Evolutionary conservation across 2,888 invertebrate genomes (phyloP), one percentile per base, ranked within the genome.

Genomic region (Hyppa rectilinea): DNA sequence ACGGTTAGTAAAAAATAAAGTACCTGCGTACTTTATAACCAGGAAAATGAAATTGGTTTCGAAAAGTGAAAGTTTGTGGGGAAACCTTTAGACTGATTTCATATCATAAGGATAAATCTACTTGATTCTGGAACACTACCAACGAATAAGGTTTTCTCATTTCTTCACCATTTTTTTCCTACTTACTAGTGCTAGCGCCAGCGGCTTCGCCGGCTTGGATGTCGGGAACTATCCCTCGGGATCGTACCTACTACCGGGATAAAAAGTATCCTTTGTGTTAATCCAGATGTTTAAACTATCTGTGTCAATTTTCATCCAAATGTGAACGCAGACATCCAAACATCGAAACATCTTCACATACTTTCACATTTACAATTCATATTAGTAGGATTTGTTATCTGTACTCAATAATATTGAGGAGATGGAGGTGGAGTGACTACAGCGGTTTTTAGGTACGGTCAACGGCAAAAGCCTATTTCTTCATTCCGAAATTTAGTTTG

Each of bases 21-120:
- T 40, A 40, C 1, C 6, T 31, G 49, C 6, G 31, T 52, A 36
- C 38, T 76, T 61, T 43, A 4, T 14, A 49, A 75, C 14, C 36
- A 67, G 61, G 34, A 55, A 71, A 71, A 56, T 58, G 49, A 47
- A 34, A 49, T n/a, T 29, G n/a, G 7, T 36, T 29, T 31, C 14
- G 23, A 36, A 9, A 47, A 14, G 45, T 45, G 34, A 77, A 70
- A 71, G 71, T 55, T 49, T 49, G 36, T 47, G 2, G 49, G 17
- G 29, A 55, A 71, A 71, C 9, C 9, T 55, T 29, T n/a, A 10
- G 9, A 23, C 26, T 36, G 26, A 10, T 26, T 10, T n/a, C 6
- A 38, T 61, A 38, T 20, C 14, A 34, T 34, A 64, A 43, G 20
- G 38, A 38, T 38, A 29, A 62, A 38, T 58, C 23, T 34, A 36